Evolutionary conservation across 2,113 vertebrate genomes (phyloP).

Genomic region (Galemys pyrenaicus): DNA sequence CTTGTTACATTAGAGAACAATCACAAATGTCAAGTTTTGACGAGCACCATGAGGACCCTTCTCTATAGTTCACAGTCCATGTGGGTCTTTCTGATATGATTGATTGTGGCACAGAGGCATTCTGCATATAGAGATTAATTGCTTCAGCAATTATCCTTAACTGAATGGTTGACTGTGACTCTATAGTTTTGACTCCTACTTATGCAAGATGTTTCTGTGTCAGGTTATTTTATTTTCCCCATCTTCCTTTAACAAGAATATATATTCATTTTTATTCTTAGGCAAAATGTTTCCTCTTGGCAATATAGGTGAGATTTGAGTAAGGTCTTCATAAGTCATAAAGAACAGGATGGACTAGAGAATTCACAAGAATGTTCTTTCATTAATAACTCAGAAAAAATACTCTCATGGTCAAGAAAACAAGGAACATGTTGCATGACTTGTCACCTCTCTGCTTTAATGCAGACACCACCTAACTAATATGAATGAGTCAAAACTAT

Average conservation of each 20-base stretch:
- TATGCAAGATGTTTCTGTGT: not conserved
- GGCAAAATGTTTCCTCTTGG: not conserved
- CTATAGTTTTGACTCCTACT: not conserved
- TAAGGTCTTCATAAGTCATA: not conserved
- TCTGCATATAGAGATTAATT: conserved; percentile 67
- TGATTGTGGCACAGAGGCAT: not conserved
- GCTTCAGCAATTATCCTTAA: conserved; percentile 34
- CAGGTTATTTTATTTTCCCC: not conserved
- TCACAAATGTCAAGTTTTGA: conserved; percentile 48
- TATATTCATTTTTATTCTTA: conserved; percentile 1
- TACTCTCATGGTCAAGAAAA: not conserved
- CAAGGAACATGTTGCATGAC: not conserved
- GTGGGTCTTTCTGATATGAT: conserved; percentile 55
- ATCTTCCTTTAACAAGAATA: not conserved
- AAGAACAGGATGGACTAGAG: not conserved
- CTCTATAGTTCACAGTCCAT: not conserved
- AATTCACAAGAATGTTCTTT: not conserved
- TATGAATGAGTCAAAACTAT: not conserved
- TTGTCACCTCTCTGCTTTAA: not conserved
- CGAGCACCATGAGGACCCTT: conserved; percentile 16
- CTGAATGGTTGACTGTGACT: not conserved
- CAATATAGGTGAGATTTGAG: not conserved
- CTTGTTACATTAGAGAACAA: conserved; percentile 47
- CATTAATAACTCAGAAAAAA: not conserved
- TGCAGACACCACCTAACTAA: not conserved